Evolutionary conservation across 23 tunicate genomes (phyloP), one percentile per base, ranked within the genome.

Genomic region (Trididemnum miniatum): DNA sequence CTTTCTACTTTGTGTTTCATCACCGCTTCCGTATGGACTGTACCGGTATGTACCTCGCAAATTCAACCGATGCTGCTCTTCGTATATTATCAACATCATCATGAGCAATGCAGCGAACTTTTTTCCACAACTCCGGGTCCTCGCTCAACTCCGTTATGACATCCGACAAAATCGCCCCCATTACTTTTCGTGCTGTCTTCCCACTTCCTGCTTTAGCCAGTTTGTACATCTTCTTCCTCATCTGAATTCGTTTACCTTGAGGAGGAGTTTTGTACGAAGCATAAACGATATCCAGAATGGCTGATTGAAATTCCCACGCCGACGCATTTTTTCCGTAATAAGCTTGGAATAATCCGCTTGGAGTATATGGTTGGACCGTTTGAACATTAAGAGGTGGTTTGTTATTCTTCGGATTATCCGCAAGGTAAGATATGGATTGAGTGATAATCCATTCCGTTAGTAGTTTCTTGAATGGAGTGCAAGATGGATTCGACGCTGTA

Each of bases 241-340:
- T 26, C 22, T 36, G 35, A 31, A 81, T 66, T 28, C 91, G 54
- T 59, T 86, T 88, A 0, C 36, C 80, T 36, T 71, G 72, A 31
- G 9, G 15, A 0, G 44, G 29, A 44, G 15, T 44, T 18, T 27
- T 34, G 24, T 26, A 52, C 32, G 72, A 38, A 31, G 82, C 87
- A 71, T 91, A 78, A 32, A 49, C 82, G 20, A 91, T 20, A 26
- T 72, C 71, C 78, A 82, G 31, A 3, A 91, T 76, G 20, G 97
- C 77, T 30, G 82, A 62, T 44, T 86, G 65, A 59, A 86, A 86
- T 33, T 91, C 87, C 20, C 65, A 86, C 5, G 91, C 80, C 22
- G 89, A 77, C 1, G 97, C 90, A 3, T 65, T 76, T 12, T 86
- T 35, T 31, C 97, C 97, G 37, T 86, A 83, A 60, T 86, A 91